phyloP scores from a whole-genome alignment of 2,113 vertebrate species.

The Calidris pugnax region DNA sequence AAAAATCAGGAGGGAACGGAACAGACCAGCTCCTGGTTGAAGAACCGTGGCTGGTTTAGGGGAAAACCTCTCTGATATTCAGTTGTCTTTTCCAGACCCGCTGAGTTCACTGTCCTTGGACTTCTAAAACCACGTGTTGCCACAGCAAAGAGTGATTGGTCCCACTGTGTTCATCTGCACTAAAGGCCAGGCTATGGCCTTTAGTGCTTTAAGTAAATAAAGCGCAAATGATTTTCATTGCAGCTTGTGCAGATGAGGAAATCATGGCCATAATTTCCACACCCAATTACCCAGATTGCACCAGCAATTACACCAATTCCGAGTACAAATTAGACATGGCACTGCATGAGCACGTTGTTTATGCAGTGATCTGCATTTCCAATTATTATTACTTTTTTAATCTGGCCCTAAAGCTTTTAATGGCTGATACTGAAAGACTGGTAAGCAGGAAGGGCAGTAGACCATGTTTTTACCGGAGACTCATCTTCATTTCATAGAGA shows the following conservation, averaged over 20 bases:
- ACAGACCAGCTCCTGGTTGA: background rate
- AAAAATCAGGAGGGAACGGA: background rate
- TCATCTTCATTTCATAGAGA: background rate
- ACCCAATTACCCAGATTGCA: constrained; percentile 39
- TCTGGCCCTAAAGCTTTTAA: background rate
- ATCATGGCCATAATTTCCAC: constrained; percentile 22
- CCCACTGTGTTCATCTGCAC: background rate
- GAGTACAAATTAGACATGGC: constrained; percentile 15
- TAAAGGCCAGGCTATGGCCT: background rate
- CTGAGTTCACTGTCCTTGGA: background rate
- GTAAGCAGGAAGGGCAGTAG: background rate
- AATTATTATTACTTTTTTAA: background rate
- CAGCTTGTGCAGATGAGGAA: background rate
- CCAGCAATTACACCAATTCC: constrained; percentile 40
- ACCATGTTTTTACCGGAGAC: background rate
- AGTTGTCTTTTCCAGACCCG: background rate
- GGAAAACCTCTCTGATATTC: background rate
- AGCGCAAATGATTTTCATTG: background rate
- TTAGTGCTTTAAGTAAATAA: background rate
- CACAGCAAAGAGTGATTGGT: rapidly evolving
- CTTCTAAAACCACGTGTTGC: background rate
- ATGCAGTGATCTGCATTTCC: background rate
- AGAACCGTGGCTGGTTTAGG: background rate
- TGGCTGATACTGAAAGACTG: background rate
- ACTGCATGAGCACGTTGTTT: background rate